Evolutionary conservation across 1,140 invertebrate species (phyloP).

Genomic region (Phymastichus coffea): DNA sequence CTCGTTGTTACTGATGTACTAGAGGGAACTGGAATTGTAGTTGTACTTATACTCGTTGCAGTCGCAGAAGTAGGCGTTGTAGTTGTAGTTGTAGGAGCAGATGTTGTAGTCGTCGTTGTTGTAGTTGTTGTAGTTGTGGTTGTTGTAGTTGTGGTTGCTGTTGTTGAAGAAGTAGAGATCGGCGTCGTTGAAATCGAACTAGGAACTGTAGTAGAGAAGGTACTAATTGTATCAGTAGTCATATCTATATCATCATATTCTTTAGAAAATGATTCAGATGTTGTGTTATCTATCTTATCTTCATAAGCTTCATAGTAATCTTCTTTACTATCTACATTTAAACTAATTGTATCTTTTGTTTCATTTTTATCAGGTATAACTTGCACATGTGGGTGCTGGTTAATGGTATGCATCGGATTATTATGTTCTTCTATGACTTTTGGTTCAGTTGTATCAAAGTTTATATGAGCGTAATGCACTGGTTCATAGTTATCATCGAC

Average conservation of each 20-base stretch:
- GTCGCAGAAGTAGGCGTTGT: constrained; percentile 12
- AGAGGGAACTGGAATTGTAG: neutral
- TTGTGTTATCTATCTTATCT: constrained; percentile 16
- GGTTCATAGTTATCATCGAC: constrained; percentile 62
- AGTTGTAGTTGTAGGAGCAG: neutral
- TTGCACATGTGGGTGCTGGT: too few relatives aligned
- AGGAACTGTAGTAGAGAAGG: neutral
- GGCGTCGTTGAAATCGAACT: too few relatives aligned
- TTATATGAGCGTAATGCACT: constrained; percentile 41
- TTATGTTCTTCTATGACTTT: neutral
- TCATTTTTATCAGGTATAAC: too few relatives aligned
- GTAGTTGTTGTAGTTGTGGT: neutral
- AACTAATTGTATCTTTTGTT: neutral
- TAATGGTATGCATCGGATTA: too few relatives aligned
- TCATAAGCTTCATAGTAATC: constrained; percentile 16
- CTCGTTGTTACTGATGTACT: constrained; percentile 33
- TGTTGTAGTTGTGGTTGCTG: constrained; percentile 2
- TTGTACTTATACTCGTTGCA: constrained; percentile 21
- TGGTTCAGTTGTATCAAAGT: neutral
- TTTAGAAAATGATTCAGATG: neutral
- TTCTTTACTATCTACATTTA: constrained; percentile 1
- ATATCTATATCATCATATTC: constrained; percentile 4
- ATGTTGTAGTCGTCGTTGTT: neutral
- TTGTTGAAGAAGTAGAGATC: neutral
- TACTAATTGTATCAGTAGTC: neutral